phyloP scores from a whole-genome alignment of 2,888 invertebrate genomes.

The Drosophila bunnanda region DNA sequence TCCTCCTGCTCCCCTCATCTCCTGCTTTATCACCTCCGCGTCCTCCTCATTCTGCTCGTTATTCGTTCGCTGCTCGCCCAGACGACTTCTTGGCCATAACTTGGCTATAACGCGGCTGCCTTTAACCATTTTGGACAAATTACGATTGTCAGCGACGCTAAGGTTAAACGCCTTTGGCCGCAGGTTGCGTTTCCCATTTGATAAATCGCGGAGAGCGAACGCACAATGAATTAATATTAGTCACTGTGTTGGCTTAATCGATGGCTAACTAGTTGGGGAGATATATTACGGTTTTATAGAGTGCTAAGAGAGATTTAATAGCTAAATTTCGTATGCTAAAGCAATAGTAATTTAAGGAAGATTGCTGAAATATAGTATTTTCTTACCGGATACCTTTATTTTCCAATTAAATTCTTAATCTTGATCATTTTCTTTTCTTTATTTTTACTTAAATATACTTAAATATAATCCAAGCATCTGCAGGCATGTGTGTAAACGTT shows the following conservation, averaged over 20 bases:
- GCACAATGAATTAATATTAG: constrained; percentile 4
- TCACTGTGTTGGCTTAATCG: constrained; percentile 2
- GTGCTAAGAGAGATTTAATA: neutral
- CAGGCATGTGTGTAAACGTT: neutral
- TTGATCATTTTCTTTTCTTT: no score
- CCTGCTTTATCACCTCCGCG: constrained; percentile 28
- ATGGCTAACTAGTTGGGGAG: constrained; percentile 1
- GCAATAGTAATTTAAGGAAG: neutral
- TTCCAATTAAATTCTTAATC: neutral
- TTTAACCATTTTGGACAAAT: constrained; percentile 66
- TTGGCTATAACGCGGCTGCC: constrained; percentile 37
- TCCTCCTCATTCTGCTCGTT: constrained; percentile 39
- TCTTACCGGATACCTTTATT: no score
- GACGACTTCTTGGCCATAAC: constrained; percentile 42
- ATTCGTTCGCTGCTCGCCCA: constrained; percentile 45
- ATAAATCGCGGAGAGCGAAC: constrained; percentile 10
- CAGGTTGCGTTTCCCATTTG: constrained; percentile 16
- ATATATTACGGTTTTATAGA: neutral
- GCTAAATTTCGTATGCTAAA: neutral
- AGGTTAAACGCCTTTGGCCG: constrained; percentile 19
- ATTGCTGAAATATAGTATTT: neutral
- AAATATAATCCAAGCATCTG: no score
- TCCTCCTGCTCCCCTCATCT: constrained; percentile 28
- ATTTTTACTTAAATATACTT: neutral
- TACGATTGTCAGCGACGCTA: constrained; percentile 53